These are phyloP conservation scores for Pheosia gnoma DNA, from an alignment of 2,888 invertebrate species.

Conservation along the genomic window DNA sequence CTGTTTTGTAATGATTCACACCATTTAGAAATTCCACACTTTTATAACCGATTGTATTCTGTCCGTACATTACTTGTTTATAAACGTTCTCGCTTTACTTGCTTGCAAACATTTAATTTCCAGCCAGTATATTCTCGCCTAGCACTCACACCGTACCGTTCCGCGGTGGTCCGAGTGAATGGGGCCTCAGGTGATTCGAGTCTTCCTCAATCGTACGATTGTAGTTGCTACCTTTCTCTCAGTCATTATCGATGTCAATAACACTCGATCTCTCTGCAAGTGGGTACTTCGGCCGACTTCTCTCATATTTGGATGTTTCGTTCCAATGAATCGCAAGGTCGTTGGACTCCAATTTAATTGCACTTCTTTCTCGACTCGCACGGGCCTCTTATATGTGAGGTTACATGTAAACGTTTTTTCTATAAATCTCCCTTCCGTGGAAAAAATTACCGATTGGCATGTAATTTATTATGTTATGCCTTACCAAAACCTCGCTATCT, in stretches of 20 bases:
- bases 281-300: conserved; percentile 26
- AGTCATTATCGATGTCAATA: conserved; percentile 51
- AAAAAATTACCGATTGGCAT: conserved; percentile 45
- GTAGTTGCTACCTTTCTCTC: conserved; percentile 52
- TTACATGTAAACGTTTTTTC: conserved; percentile 8
- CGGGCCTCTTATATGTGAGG: not conserved
- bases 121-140: conserved; percentile 56
- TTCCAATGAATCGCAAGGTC: conserved; percentile 48
- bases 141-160: conserved; percentile 56
- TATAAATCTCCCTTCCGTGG: conserved; percentile 7
- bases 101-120: conserved; percentile 53
- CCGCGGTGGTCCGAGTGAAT: conserved; percentile 44
- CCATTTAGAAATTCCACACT: conserved; percentile 36
- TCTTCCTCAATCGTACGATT: conserved; percentile 49
- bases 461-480: conserved; percentile 48
- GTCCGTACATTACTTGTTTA: conserved; percentile 66
- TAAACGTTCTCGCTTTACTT: conserved; percentile 67
- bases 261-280: conserved; percentile 45
- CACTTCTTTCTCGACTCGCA: conserved; percentile 18
- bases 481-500: conserved; percentile 59
- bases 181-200: conserved; percentile 49
- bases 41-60: conserved; percentile 48
- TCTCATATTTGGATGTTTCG: conserved; percentile 33
- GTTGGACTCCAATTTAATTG: conserved; percentile 43
- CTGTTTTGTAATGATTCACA: conserved; percentile 16